Conservation (phyloP, 2,888 invertebrate genomes). For the Entomobrya multifasciata region DNA sequence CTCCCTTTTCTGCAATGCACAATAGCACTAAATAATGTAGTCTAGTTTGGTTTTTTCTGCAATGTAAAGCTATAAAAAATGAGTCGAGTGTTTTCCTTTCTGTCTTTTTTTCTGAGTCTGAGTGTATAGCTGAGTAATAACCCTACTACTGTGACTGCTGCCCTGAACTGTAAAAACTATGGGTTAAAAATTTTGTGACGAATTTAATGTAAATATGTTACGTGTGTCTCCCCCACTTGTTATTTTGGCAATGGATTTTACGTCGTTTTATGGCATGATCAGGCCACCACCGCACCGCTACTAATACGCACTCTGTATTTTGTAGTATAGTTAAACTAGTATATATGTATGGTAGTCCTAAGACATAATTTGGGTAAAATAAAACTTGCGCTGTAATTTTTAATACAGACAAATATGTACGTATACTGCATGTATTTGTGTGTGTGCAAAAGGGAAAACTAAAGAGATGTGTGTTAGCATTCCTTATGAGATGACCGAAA, state of each 20-base stretch:
- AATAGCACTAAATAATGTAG: constrained; percentile 13
- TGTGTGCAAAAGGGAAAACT: too few species aligned
- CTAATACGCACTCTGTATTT: background rate
- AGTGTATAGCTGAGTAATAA: background rate
- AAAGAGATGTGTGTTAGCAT: too few species aligned
- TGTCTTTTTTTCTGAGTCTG: background rate
- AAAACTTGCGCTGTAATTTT: background rate
- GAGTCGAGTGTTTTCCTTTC: constrained; percentile 17
- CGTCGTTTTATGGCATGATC: constrained; percentile 9
- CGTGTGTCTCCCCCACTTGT: constrained; percentile 53
- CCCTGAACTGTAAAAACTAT: background rate
- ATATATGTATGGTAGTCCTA: background rate
- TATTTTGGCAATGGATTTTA: constrained; percentile 42
- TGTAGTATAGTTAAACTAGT: background rate
- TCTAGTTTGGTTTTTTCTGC: constrained; percentile 13
- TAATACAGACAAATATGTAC: too few species aligned
- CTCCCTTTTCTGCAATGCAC: background rate
- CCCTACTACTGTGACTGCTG: background rate
- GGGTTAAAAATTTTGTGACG: background rate
- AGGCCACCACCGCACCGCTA: constrained; percentile 28
- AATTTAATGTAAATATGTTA: background rate
- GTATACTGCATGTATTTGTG: too few species aligned
- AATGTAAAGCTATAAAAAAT: background rate
- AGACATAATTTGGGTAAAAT: background rate
- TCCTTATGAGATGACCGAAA: constrained; percentile 3